phyloP scores from a whole-genome alignment of 2,888 invertebrate genomes.

The Ctena decussata region DNA sequence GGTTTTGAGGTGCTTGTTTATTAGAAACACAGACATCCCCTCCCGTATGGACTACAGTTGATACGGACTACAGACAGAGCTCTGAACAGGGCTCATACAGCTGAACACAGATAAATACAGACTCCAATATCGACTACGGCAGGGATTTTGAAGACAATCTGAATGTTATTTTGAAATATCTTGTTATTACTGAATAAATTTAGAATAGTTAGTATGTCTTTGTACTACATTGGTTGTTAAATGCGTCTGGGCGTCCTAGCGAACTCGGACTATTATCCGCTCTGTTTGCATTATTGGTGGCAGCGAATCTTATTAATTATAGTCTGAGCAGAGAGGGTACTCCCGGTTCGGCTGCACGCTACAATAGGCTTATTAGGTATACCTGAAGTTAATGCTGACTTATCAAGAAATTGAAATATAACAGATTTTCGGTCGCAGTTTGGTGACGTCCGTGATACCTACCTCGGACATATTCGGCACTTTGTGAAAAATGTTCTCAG shows the following conservation, averaged over 20 bases:
- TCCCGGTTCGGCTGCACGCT: constrained; percentile 19
- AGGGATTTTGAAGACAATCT: neutral
- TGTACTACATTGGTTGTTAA: neutral
- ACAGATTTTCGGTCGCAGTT: no score
- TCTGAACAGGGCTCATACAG: neutral
- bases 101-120: neutral
- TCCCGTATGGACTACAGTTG: neutral
- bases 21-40: neutral
- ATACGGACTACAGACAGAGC: neutral
- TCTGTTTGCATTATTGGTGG: constrained; percentile 3
- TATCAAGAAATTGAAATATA: no score
- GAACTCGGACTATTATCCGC: neutral
- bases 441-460: no score
- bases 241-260: constrained; percentile 2
- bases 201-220: neutral
- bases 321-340: neutral
- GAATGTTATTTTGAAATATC: neutral
- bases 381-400: no score
- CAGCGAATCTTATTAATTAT: neutral
- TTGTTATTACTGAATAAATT: neutral
- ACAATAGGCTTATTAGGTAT: constrained; percentile 4
- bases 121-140: neutral
- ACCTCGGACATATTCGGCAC: no score
- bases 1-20: neutral
- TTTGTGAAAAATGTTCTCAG: no score